Evolutionary conservation across 2,888 invertebrate species (phyloP).

Genomic region (Apocheima hispidaria): DNA sequence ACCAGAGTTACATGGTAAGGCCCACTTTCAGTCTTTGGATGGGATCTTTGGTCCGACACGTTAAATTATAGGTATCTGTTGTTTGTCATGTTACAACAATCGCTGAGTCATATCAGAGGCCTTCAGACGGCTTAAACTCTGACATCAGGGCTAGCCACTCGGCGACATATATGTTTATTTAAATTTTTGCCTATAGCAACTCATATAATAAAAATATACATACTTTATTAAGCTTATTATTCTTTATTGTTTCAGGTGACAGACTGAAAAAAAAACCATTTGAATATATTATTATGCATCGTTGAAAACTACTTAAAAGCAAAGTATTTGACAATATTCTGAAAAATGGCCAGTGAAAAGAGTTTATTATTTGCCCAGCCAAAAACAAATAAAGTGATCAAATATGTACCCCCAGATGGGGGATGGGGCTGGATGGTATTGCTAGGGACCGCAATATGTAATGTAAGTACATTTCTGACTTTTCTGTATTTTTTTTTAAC

Average conservation of each 20-base stretch:
- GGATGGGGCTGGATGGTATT: constrained; percentile 92
- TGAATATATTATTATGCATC: constrained; percentile 2
- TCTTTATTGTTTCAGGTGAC: constrained; percentile 29
- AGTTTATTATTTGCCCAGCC: constrained; percentile 53
- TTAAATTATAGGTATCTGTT: no score
- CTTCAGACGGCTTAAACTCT: no score
- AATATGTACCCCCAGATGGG: constrained; percentile 87
- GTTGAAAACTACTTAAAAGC: background rate
- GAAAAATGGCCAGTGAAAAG: constrained; percentile 63
- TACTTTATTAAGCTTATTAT: background rate
- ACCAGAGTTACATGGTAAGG: no score
- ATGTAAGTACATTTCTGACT: constrained; percentile 81
- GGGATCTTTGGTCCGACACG: no score
- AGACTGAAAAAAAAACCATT: background rate
- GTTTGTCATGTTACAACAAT: no score
- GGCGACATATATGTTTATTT: background rate
- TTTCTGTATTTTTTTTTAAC: no score
- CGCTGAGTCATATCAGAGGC: no score
- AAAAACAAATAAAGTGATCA: constrained; percentile 67
- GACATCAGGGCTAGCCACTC: no score
- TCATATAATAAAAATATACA: background rate
- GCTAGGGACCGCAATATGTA: constrained; percentile 87
- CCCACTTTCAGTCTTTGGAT: no score
- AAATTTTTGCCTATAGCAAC: no score
- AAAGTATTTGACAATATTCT: background rate